Percentiles rank a stretch among this genome's conserved stretches.
Evolutionary conservation across 2,797 vertebrate species (phyloP).

Genomic region (Sebastes wilsoni): DNA sequence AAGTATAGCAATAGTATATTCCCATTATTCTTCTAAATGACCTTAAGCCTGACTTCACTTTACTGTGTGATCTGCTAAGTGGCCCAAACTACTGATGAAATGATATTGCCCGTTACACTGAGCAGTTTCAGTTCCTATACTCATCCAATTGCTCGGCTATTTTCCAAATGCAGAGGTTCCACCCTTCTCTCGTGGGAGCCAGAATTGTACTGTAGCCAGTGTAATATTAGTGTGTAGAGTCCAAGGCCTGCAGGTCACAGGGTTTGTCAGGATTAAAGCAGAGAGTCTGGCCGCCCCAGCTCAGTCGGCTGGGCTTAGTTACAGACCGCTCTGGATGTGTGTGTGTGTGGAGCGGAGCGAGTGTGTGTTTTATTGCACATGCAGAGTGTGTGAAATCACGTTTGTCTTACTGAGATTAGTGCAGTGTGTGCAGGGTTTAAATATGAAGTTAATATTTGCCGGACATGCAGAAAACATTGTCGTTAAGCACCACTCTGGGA

Average conservation of each 20-base stretch:
- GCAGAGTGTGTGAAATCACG: conserved; percentile 54
- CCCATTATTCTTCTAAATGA: background rate
- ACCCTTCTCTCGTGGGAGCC: conserved; percentile 30
- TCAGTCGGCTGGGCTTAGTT: conserved; percentile 64
- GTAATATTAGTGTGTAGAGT: conserved; percentile 36
- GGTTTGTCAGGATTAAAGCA: conserved; percentile 75
- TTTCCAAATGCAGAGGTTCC: conserved; percentile 39
- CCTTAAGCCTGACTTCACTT: background rate
- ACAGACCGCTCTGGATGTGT: conserved; percentile 60
- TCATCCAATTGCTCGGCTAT: conserved; percentile 11
- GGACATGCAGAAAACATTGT: conserved; percentile 28
- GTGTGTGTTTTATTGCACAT: conserved; percentile 47
- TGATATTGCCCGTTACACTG: background rate
- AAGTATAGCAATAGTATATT: background rate
- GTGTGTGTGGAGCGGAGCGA: conserved; percentile 13
- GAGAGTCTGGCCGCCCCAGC: conserved; percentile 55
- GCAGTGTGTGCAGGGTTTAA: conserved; percentile 33
- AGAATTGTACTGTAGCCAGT: conserved; percentile 24
- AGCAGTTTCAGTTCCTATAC: conserved; percentile 13
- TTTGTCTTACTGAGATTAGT: conserved; percentile 47
- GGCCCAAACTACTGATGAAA: conserved; percentile 14
- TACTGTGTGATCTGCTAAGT: background rate
- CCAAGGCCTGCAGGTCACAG: conserved; percentile 65
- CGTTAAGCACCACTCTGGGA: conserved; percentile 40
- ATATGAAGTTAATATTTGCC: conserved; percentile 26